Evolutionary conservation across 2,888 invertebrate genomes (phyloP).

Genomic region (Eudemis profundana): DNA sequence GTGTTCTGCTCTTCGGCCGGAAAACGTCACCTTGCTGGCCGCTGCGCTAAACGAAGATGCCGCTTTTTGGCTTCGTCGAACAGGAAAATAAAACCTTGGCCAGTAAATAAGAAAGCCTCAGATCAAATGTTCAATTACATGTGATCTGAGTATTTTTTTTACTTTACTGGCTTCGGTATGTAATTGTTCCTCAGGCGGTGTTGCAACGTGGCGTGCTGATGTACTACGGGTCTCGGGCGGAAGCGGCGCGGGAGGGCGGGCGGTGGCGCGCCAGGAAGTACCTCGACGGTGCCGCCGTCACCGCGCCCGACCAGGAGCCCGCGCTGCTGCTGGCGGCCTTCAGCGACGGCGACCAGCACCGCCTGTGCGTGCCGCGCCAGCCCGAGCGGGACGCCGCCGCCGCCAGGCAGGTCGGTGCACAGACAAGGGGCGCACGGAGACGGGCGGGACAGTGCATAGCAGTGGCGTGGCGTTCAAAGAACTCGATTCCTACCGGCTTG

Average conservation of each 20-base stretch:
- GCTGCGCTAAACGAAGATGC: too few relatives aligned
- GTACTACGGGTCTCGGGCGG: constrained; percentile 86
- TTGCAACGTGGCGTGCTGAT: constrained; percentile 88
- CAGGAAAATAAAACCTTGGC: too few relatives aligned
- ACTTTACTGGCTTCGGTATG: not conserved
- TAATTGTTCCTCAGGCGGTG: constrained; percentile 76
- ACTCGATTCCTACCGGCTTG: too few relatives aligned
- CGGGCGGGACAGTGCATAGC: too few relatives aligned
- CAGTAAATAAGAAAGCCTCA: too few relatives aligned
- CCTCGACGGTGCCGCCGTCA: constrained; percentile 85
- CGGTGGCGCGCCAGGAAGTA: constrained; percentile 87
- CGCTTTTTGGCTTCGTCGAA: too few relatives aligned
- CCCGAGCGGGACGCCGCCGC: constrained; percentile 61
- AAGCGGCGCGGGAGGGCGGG: constrained; percentile 84
- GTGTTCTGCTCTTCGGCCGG: too few relatives aligned
- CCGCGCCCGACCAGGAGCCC: constrained; percentile 73
- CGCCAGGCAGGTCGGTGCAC: constrained; percentile 44
- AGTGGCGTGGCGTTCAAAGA: too few relatives aligned
- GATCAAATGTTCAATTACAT: too few relatives aligned
- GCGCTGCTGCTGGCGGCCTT: constrained; percentile 80
- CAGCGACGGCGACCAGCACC: constrained; percentile 86
- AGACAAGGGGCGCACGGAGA: too few relatives aligned
- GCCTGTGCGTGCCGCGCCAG: constrained; percentile 75
- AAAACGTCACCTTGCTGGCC: too few relatives aligned
- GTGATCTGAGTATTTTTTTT: too few relatives aligned